Conservation (phyloP, 2,113 vertebrate species). For the Aldabrachelys gigantea region DNA sequence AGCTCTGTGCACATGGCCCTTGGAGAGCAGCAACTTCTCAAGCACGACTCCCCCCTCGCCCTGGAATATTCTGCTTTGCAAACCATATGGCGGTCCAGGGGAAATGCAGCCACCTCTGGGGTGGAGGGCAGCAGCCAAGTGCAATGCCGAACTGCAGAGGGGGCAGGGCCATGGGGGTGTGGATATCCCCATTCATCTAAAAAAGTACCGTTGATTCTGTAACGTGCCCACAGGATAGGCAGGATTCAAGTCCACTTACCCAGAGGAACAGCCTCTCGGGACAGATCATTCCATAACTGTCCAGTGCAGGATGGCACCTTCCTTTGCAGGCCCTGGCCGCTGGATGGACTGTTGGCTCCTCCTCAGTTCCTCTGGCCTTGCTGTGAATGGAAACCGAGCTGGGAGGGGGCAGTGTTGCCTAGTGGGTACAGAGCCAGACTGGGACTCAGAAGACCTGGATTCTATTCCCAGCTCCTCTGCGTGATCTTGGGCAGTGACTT, state of each 20-base stretch:
- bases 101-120: background rate
- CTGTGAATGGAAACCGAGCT: background rate
- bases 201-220: background rate
- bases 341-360: background rate
- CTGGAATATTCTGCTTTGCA: background rate
- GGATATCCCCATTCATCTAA: background rate
- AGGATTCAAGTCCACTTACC: background rate
- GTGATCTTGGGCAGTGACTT: background rate
- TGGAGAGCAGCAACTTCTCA: background rate
- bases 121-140: background rate
- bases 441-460: background rate
- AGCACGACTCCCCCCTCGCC: background rate
- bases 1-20: background rate
- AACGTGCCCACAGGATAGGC: background rate
- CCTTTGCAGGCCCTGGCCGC: too few species aligned
- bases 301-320: too few species aligned
- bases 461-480: background rate
- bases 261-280: background rate
- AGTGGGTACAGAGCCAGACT: background rate
- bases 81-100: background rate
- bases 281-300: background rate
- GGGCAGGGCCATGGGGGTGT: too few species aligned
- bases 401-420: background rate
- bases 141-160: background rate
- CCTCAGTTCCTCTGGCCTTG: background rate